Evolutionary conservation across 2,888 invertebrate species (phyloP), one percentile per base, ranked within the genome.

Genomic region (Orthonevra nobilis): DNA sequence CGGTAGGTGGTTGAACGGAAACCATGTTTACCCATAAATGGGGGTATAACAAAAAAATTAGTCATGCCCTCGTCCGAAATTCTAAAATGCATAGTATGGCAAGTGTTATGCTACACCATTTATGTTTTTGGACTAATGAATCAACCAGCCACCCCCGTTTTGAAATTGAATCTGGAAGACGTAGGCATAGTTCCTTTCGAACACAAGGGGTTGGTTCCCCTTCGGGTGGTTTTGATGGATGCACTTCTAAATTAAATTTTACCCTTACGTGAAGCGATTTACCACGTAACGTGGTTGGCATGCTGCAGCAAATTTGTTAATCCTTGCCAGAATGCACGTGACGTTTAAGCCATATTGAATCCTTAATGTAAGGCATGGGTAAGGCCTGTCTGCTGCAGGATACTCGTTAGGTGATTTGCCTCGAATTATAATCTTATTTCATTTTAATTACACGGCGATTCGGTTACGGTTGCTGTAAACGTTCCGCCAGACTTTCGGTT

Each of bases 181-280:
- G 64, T 68, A 48, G 48, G 32, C 58, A 40, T 54, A 68, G 61
- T 40, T 66, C 46, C 64, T 36, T 42, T 54, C 56, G 14, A 60
- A 60, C 32, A 60, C 52, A 52, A 50, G 58, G 64, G 73, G 50
- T 17, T 20, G 46, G 12, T 15, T 61, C 15, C 72, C 70, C 60
- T 66, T 60, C 64, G 64, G 60, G 52, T 46, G 72, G 56, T 52
- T 63, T 68, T 81, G 81, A 81, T 81, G 81, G 73, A 81, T 81
- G 81, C 81, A 81, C 72, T 81, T 81, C 73, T 50, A 81, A 81
- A 81, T 81, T 81, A 81, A 73, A 74, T 81, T 81, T 81, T 48
- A 81, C 73, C 81, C 77, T 60, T 63, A 30, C 46, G 19, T 34
- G 46, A 40, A 60, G 38, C 52, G 54, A 73, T 46, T 54, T 68